phyloP scores from a whole-genome alignment of 92 coral and sea anemone genomes.

The Porites lobata region DNA sequence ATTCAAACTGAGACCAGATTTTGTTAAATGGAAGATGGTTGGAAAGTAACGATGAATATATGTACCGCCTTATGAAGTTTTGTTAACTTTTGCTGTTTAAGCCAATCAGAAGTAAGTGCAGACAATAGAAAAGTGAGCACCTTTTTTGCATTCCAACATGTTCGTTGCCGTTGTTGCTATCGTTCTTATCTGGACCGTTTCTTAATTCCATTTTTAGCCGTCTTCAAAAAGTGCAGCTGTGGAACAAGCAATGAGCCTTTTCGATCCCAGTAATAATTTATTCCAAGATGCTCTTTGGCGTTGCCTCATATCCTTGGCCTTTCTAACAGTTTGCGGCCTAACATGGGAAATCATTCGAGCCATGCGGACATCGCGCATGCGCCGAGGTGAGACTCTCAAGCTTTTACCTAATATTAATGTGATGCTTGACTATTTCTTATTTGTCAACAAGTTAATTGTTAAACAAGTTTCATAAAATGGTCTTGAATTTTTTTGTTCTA shows the following conservation, averaged over 20 bases:
- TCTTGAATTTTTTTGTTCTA: too few species aligned
- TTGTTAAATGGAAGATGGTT: too few species aligned
- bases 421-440: not conserved
- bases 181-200: not conserved
- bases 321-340: constrained; percentile 14
- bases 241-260: constrained; percentile 36
- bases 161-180: too few species aligned
- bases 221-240: constrained; percentile 10
- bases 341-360: constrained; percentile 8
- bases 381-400: not conserved
- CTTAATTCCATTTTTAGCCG: not conserved
- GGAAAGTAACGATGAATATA: too few species aligned
- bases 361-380: not conserved
- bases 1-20: too few species aligned
- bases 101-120: too few species aligned
- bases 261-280: not conserved
- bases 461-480: too few species aligned
- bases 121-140: too few species aligned
- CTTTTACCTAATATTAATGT: too few species aligned
- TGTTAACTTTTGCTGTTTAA: too few species aligned
- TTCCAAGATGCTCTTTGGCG: constrained; percentile 6
- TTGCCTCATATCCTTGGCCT: not conserved
- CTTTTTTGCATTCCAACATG: too few species aligned
- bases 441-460: not conserved
- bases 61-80: too few species aligned